A percentile compares a stretch with the other conserved stretches of the same genome.
phyloP scores from a whole-genome alignment of 2,113 vertebrate species.

The Tragulus kanchil region DNA sequence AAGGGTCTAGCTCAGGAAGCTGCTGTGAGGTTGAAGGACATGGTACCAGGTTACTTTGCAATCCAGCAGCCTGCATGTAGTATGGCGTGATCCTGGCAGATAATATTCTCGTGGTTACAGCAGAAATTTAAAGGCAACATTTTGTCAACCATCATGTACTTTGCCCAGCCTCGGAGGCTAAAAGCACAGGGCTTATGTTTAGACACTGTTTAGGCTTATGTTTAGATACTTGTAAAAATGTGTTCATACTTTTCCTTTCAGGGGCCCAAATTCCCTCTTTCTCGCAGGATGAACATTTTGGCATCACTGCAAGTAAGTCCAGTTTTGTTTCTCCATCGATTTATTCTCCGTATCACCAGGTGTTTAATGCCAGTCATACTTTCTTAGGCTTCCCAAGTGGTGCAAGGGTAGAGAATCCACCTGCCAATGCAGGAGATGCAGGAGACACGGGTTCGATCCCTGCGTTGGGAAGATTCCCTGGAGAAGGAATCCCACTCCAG shows the following conservation, averaged over 20 bases:
- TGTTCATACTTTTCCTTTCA: background rate
- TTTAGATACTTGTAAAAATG: background rate
- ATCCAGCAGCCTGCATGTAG: background rate
- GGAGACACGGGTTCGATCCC: background rate
- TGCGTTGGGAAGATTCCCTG: background rate
- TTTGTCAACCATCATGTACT: background rate
- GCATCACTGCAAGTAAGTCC: background rate
- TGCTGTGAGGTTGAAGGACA: background rate
- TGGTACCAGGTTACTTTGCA: background rate
- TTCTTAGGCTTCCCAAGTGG: background rate
- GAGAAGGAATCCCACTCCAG: background rate
- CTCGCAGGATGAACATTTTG: background rate
- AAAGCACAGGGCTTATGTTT: background rate
- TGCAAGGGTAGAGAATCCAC: background rate
- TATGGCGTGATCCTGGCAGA: background rate
- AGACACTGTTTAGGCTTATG: too few relatives aligned
- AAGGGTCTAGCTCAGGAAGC: background rate
- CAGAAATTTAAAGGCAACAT: slow-evolving; percentile 26
- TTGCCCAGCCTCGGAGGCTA: background rate
- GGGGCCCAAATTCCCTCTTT: background rate
- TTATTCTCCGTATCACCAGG: background rate
- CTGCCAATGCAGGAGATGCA: background rate
- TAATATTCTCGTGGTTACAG: background rate
- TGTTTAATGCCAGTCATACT: background rate
- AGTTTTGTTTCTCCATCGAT: background rate